Percentiles rank a stretch among this genome's conserved stretches.
Evolutionary conservation across 2,113 vertebrate genomes (phyloP).

Genomic region (Ceratotherium simum): DNA sequence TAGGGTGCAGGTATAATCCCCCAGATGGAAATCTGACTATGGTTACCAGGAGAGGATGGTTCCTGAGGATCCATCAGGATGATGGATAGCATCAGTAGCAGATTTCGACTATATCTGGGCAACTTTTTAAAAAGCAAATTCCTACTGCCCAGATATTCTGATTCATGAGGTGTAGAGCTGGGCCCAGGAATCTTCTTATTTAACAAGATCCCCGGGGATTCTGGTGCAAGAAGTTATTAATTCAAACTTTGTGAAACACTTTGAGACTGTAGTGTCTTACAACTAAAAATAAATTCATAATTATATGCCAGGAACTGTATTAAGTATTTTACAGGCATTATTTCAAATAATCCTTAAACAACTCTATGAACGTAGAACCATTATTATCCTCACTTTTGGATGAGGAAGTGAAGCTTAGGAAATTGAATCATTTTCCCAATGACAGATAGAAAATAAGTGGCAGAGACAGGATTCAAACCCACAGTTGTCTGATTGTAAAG

Average conservation of each 20-base stretch:
- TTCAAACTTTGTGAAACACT: slow-evolving; percentile 52
- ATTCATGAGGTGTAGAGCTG: slow-evolving; percentile 7
- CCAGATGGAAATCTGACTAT: neutral
- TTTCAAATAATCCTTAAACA: slow-evolving; percentile 48
- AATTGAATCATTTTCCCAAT: neutral
- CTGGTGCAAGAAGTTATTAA: slow-evolving; percentile 53
- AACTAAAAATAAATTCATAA: slow-evolving; percentile 59
- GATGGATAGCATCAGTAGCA: neutral
- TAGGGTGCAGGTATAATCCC: neutral
- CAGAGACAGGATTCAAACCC: neutral
- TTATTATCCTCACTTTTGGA: slow-evolving; percentile 1
- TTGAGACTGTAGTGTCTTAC: slow-evolving; percentile 38
- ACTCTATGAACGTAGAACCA: neutral
- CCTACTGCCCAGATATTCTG: neutral
- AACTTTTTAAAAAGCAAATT: slow-evolving; percentile 23
- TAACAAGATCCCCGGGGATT: slow-evolving; percentile 58
- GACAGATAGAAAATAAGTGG: neutral
- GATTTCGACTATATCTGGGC: neutral
- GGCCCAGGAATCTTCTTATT: slow-evolving; percentile 26
- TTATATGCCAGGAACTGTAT: neutral
- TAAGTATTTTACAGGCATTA: slow-evolving; percentile 48
- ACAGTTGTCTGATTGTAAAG: neutral
- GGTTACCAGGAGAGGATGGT: neutral
- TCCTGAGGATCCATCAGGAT: too few species aligned
- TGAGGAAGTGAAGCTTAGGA: slow-evolving; percentile 7